A percentile compares a stretch with the other conserved stretches of the same genome.
Evolutionary conservation across 2,888 invertebrate genomes (phyloP).

Genomic region (Schrankia costaestrigalis): DNA sequence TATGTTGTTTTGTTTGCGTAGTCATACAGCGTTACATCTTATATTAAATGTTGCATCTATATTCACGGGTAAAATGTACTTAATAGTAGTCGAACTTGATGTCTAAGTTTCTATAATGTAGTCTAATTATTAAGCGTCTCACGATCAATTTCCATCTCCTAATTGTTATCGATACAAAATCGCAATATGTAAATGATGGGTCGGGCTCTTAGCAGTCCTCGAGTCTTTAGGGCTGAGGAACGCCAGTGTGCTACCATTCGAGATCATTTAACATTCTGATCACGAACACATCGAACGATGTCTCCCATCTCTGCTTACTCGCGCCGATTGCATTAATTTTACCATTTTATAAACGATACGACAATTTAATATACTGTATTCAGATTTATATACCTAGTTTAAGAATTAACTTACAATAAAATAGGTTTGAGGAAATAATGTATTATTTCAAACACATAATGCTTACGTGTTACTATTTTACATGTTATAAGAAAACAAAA

Average conservation of each 20-base stretch:
- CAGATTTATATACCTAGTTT: no score
- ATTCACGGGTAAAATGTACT: constrained; percentile 22
- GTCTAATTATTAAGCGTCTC: constrained; percentile 38
- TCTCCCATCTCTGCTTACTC: constrained; percentile 72
- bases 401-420: no score
- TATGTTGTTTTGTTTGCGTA: constrained; percentile 53
- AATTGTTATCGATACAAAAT: constrained; percentile 71
- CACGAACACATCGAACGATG: constrained; percentile 75
- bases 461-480: no score
- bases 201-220: constrained; percentile 46
- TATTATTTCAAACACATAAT: no score
- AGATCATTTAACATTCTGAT: constrained; percentile 70
- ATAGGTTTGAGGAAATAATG: no score
- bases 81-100: constrained; percentile 21
- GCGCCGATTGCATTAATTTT: constrained; percentile 78
- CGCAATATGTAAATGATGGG: constrained; percentile 72
- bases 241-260: constrained; percentile 40
- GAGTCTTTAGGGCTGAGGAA: constrained; percentile 42
- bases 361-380: constrained; percentile 75
- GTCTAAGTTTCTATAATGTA: constrained; percentile 20
- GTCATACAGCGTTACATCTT: constrained; percentile 43
- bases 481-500: no score
- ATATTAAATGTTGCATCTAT: constrained; percentile 29
- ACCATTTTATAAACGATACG: constrained; percentile 77
- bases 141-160: constrained; percentile 52